Conservation (phyloP, 2,113 vertebrate species). For the Brienomyrus longianalis region DNA sequence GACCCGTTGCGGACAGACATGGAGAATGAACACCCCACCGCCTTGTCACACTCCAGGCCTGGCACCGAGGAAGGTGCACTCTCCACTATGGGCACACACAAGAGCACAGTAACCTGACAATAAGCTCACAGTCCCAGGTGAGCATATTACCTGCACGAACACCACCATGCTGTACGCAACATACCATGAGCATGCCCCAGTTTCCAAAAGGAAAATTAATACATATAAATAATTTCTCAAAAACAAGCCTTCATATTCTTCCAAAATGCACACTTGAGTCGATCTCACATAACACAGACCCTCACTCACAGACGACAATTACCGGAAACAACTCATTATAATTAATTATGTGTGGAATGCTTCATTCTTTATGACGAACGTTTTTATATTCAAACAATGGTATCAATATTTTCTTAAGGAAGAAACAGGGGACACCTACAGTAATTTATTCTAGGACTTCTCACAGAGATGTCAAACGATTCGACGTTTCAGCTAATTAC, state of each 20-base stretch:
- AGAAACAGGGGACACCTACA: not conserved
- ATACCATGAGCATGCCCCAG: not conserved
- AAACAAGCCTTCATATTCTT: not conserved
- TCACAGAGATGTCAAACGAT: not conserved
- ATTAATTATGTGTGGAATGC: not conserved
- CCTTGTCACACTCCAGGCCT: not conserved
- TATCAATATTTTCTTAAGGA: not conserved
- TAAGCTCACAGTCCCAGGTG: not conserved
- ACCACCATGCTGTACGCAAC: not conserved
- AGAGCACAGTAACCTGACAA: not conserved
- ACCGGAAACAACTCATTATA: not conserved
- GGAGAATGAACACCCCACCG: slow-evolving; percentile 16
- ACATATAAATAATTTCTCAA: not conserved
- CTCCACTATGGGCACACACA: not conserved
- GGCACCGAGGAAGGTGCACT: not conserved
- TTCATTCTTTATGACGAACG: not conserved
- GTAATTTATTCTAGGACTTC: not conserved
- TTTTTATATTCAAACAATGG: not conserved
- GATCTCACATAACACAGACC: not conserved
- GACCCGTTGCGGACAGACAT: slow-evolving; percentile 41
- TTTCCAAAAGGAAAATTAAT: not conserved
- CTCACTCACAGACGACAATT: not conserved
- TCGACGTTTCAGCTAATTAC: not conserved
- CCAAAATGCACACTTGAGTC: not conserved
- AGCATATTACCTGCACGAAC: not conserved